A percentile compares a stretch with the other conserved stretches of the same genome.
These are phyloP conservation scores for Sternotherus odoratus DNA, from an alignment of 2,797 vertebrate species.

Conservation along the genomic window DNA sequence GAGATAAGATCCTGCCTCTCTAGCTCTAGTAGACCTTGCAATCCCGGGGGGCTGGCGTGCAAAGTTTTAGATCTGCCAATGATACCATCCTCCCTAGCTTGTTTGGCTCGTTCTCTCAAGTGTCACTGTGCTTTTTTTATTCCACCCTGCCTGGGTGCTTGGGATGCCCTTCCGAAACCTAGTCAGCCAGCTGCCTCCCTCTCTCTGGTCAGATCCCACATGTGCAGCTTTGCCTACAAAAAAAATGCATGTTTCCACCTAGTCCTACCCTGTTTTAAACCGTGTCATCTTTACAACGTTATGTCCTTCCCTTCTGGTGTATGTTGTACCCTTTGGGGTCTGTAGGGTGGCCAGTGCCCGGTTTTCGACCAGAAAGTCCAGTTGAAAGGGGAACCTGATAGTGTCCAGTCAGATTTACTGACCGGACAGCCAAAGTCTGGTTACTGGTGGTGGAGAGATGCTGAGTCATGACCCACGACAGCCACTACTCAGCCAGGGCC, in stretches of 20 bases:
- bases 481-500: too few species aligned
- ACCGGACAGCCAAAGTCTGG: too few species aligned
- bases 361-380: too few species aligned
- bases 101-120: not conserved
- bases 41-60: not conserved
- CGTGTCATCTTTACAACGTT: fast-evolving
- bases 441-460: too few species aligned
- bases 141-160: not conserved
- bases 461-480: too few species aligned
- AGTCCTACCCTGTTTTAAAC: not conserved
- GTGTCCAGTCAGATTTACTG: too few species aligned
- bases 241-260: not conserved
- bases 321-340: fast-evolving
- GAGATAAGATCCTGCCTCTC: not conserved
- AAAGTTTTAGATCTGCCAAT: not conserved
- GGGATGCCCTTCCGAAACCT: not conserved
- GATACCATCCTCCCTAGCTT: fast-evolving
- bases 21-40: not conserved
- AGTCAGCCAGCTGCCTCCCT: not conserved
- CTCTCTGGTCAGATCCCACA: not conserved
- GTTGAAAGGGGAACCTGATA: too few species aligned
- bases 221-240: not conserved
- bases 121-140: not conserved
- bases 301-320: not conserved
- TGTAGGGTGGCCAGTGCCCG: too few species aligned